phyloP scores from a whole-genome alignment of 2,797 vertebrate genomes.

The Sebastes minor region DNA sequence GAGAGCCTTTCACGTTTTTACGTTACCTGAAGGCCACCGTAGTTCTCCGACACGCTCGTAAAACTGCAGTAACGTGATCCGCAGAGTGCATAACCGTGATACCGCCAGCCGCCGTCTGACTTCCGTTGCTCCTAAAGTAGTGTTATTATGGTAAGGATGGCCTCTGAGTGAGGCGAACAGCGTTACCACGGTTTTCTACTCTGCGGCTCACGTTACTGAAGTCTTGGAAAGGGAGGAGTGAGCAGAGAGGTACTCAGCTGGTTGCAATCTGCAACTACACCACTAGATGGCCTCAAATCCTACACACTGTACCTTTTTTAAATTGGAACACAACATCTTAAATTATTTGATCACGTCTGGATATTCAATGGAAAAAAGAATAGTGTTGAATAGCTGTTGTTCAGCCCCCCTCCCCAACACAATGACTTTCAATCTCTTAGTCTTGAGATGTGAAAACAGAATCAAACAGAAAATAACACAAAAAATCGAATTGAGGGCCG shows the following conservation, averaged over 20 bases:
- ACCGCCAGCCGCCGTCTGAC: neutral
- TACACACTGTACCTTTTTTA: neutral
- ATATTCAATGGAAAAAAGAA: no score
- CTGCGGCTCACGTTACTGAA: neutral
- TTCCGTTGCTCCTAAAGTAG: neutral
- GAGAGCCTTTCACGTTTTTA: neutral
- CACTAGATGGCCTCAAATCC: rapidly evolving
- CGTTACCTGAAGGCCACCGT: rapidly evolving
- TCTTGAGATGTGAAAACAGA: no score
- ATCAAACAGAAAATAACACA: neutral
- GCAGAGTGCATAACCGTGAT: neutral
- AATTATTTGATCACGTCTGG: no score
- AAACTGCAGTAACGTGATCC: neutral
- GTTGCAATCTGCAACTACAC: rapidly evolving
- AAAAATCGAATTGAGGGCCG: neutral
- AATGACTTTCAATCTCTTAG: no score
- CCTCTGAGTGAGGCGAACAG: rapidly evolving
- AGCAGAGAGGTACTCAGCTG: rapidly evolving
- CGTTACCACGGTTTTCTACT: rapidly evolving
- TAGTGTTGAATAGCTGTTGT: no score
- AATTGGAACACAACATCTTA: no score
- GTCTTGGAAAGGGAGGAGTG: neutral
- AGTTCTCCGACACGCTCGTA: rapidly evolving
- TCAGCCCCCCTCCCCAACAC: rapidly evolving
- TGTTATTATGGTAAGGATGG: neutral